A percentile compares a stretch with the other conserved stretches of the same genome.
Evolutionary conservation across 2,797 vertebrate genomes (phyloP).

Genomic region (Clarias laeviceps): DNA sequence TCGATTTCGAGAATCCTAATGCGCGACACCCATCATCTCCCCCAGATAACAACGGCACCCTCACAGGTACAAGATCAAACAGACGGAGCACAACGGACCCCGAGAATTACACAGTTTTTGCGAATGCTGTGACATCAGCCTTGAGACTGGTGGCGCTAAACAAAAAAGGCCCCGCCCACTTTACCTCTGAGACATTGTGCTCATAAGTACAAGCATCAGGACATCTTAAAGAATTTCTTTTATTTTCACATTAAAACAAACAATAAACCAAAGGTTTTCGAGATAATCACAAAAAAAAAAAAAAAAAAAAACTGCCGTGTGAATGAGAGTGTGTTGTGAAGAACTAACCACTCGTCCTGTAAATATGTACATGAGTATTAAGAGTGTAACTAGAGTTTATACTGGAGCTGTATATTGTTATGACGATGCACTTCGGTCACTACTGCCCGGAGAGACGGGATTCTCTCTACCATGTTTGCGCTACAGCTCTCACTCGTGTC

Average conservation of each 20-base stretch:
- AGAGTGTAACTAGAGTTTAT: constrained; percentile 62
- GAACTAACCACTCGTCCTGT: constrained; percentile 60
- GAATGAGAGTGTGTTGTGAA: constrained; percentile 49
- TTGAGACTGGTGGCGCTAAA: not conserved
- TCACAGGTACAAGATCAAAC: not conserved
- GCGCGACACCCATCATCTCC: not conserved
- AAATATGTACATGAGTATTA: constrained; percentile 62
- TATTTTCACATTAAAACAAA: constrained; percentile 39
- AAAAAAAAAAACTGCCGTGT: constrained; percentile 27
- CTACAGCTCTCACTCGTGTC: constrained; percentile 35
- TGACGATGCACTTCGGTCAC: constrained; percentile 84
- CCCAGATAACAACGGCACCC: not conserved
- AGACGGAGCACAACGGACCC: not conserved
- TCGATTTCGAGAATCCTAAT: not conserved
- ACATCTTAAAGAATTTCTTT: not conserved
- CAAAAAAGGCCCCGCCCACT: not conserved
- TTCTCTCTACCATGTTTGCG: constrained; percentile 63
- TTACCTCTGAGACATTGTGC: not conserved
- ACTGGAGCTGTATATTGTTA: constrained; percentile 76
- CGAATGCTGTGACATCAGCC: not conserved
- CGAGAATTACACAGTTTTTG: not conserved
- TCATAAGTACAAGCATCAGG: not conserved
- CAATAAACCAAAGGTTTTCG: constrained; percentile 60
- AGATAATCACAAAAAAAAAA: constrained; percentile 54
- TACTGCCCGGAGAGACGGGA: constrained; percentile 85